Evolutionary conservation across 2,113 vertebrate genomes (phyloP).

Genomic region (Orycteropus afer): DNA sequence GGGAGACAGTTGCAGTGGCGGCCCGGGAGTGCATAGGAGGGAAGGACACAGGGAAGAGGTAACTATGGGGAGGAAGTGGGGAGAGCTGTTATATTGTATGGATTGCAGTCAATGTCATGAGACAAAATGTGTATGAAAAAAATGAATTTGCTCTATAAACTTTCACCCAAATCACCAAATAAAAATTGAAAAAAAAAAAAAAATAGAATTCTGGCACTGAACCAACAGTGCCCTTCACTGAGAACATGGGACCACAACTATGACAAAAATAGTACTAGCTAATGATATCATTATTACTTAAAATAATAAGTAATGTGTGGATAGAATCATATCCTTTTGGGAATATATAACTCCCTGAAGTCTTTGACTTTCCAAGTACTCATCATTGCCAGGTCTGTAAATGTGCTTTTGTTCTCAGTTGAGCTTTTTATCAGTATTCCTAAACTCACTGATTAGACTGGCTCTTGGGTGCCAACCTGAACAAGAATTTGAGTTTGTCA

Average conservation of each 20-base stretch:
- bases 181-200: no score
- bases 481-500: slow-evolving; percentile 83
- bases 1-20: no score
- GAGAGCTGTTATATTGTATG: no score
- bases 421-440: slow-evolving; percentile 80
- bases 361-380: slow-evolving; percentile 25
- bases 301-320: not conserved
- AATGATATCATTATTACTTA: not conserved
- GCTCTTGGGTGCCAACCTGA: slow-evolving; percentile 73
- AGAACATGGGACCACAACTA: not conserved
- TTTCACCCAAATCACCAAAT: no score
- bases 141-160: no score
- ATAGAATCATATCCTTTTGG: not conserved
- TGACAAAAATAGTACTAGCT: not conserved
- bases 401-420: slow-evolving; percentile 59
- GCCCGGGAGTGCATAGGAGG: no score
- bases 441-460: slow-evolving; percentile 79
- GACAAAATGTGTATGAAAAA: no score
- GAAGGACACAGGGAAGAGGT: no score
- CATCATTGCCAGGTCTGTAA: slow-evolving; percentile 3
- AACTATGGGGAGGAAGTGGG: no score
- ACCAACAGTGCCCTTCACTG: not conserved
- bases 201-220: not conserved
- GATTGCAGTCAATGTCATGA: no score
- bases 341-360: not conserved